Conservation (phyloP, 2,113 vertebrate genomes). For the Saguinus imperator region DNA sequence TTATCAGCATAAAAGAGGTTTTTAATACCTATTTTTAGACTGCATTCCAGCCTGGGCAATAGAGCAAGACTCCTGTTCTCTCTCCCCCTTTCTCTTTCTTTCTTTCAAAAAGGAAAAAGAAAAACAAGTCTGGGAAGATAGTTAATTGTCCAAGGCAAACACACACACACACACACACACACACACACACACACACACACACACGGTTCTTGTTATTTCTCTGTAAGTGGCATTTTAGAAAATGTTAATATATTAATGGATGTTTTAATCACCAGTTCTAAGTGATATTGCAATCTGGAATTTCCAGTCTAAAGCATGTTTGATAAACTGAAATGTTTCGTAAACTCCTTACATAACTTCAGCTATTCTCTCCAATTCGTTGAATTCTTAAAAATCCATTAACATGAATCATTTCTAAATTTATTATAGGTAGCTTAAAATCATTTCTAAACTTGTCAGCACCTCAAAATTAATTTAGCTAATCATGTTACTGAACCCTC, state of each 20-base stretch:
- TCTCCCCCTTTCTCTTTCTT: no score
- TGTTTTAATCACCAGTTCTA: background rate
- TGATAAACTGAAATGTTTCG: conserved; percentile 19
- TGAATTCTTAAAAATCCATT: conserved; percentile 10
- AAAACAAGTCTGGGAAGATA: background rate
- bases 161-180: background rate
- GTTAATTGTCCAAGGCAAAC: background rate
- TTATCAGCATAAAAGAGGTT: no score
- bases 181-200: background rate
- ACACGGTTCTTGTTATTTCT: background rate
- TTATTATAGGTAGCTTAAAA: background rate
- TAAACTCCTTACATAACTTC: background rate
- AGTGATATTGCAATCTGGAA: background rate
- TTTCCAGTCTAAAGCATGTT: background rate
- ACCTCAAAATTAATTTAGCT: conserved; percentile 25
- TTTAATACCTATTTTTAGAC: no score
- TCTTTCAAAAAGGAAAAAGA: background rate
- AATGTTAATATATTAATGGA: background rate
- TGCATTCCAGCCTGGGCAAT: no score
- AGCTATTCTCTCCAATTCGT: background rate
- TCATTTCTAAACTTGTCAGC: background rate
- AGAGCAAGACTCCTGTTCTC: no score
- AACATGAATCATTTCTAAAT: conserved; percentile 22
- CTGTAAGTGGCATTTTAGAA: background rate
- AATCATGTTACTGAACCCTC: background rate